Percentiles rank a stretch among this genome's conserved stretches.
Evolutionary conservation across 2,888 invertebrate genomes (phyloP).

Genomic region (Drosophila basisetae): DNA sequence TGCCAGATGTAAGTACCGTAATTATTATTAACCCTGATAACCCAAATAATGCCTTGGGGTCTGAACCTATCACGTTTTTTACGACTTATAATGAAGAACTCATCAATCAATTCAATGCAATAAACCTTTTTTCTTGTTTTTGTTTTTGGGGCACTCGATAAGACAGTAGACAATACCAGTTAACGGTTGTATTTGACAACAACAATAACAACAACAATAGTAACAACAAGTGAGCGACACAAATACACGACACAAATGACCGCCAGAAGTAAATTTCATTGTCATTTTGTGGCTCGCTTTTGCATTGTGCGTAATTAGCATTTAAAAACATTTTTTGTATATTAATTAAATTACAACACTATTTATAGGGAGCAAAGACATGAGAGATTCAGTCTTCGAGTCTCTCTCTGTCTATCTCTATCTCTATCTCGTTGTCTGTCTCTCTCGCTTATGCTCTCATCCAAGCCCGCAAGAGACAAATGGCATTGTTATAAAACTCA

Average conservation of each 20-base stretch:
- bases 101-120: conserved; percentile 77
- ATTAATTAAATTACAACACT: conserved; percentile 79
- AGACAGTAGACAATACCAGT: conserved; percentile 51
- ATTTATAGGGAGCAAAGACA: conserved; percentile 41
- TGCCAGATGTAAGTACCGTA: conserved; percentile 85
- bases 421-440: background rate
- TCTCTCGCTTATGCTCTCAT: conserved; percentile 5
- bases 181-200: conserved; percentile 55
- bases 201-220: conserved; percentile 30
- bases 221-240: conserved; percentile 15
- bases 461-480: conserved; percentile 27
- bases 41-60: conserved; percentile 38
- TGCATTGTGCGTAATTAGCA: conserved; percentile 78
- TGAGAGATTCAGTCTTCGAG: background rate
- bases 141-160: conserved; percentile 43
- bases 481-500: conserved; percentile 51
- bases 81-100: conserved; percentile 48
- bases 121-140: conserved; percentile 10
- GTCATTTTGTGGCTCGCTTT: conserved; percentile 58
- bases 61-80: conserved; percentile 49
- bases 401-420: background rate
- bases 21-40: conserved; percentile 4
- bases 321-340: conserved; percentile 76
- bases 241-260: conserved; percentile 39
- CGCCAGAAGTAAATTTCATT: conserved; percentile 72